Evolutionary conservation across 2,113 vertebrate species (phyloP), one percentile per base, ranked within the genome.

Genomic region (Axis porcinus): DNA sequence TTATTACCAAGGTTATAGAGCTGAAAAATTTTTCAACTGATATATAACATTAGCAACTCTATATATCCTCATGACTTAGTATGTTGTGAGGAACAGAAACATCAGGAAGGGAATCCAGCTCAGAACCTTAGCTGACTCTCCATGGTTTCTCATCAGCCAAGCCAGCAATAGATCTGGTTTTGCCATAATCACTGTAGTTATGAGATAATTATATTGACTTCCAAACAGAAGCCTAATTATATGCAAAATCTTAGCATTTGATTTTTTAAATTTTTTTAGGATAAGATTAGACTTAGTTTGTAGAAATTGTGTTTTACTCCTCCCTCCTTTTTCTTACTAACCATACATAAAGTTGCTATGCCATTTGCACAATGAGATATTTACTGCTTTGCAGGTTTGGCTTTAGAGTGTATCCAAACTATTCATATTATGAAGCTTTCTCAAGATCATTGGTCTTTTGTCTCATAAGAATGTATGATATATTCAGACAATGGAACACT

Each of bases 201-300:
- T 33, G 58, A 92, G 58, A 89, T 50, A 96, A 90, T 86, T 36
- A 86, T 43, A 96, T 93, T 90, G 85, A 95, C 52, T 58, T 95
- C 58, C 60, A 70, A 95, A 85, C 36, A 95, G 86, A 92, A 90
- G 67, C 30, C 8, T 86, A 94, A 89, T 23, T 93, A 5, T 28
- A 62, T 60, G 43, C 54, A 92, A 85, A 36, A 95, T 86, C 70
- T 70, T 96, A 28, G 33, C 30, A 81, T 89, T 84, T 84, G 19
- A 7, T 40, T 33, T 84, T 40, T 28, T 10, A 23, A 40, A 36
- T 33, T 3, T 12, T 86, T 86, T 64, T n/a, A 84, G 33, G 27
- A 43, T 43, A 50, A 33, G 4, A 87, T 58, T 54, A 40, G 47
- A 76, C 67, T 89, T 87, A 5, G 16, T 92, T 89, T 62, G 17